These are phyloP conservation scores for Bombus waltoni DNA, from an alignment of 1,140 invertebrate genomes.

Conservation along the genomic window DNA sequence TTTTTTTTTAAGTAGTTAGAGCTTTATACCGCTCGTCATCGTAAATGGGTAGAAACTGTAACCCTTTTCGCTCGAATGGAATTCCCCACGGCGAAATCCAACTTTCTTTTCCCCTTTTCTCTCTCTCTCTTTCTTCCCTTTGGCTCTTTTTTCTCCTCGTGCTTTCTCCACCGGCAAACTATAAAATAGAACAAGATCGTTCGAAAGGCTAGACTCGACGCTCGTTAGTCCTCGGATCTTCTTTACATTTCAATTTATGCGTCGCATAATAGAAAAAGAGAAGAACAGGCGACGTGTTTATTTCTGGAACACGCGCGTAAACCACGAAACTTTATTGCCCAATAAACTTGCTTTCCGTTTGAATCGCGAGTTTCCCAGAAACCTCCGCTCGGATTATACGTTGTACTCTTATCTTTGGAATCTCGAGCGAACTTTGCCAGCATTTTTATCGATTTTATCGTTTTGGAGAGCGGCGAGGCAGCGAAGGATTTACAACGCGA, in stretches of 20 bases:
- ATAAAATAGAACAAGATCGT: background rate
- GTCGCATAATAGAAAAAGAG: conserved; percentile 12
- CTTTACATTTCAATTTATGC: conserved; percentile 17
- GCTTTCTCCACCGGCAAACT: no score
- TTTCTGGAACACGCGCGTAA: conserved; percentile 13
- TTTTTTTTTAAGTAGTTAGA: background rate
- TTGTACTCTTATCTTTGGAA: background rate
- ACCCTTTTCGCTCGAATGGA: background rate
- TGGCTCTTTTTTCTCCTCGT: background rate
- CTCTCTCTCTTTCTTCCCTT: background rate
- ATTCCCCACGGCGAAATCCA: background rate
- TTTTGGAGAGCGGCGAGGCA: background rate
- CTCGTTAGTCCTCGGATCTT: conserved; percentile 4
- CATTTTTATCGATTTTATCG: background rate
- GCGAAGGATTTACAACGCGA: background rate
- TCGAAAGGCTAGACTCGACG: no score
- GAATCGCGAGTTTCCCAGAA: conserved; percentile 9
- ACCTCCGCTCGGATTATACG: background rate
- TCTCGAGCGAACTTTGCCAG: background rate
- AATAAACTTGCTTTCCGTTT: conserved; percentile 16
- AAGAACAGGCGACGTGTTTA: background rate
- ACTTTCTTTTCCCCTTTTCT: background rate
- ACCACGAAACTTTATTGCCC: conserved; percentile 19
- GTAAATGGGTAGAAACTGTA: conserved; percentile 17
- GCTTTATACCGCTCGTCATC: conserved; percentile 25